Conservation (phyloP, 1,140 invertebrate species). For the Micrasema minimum region DNA sequence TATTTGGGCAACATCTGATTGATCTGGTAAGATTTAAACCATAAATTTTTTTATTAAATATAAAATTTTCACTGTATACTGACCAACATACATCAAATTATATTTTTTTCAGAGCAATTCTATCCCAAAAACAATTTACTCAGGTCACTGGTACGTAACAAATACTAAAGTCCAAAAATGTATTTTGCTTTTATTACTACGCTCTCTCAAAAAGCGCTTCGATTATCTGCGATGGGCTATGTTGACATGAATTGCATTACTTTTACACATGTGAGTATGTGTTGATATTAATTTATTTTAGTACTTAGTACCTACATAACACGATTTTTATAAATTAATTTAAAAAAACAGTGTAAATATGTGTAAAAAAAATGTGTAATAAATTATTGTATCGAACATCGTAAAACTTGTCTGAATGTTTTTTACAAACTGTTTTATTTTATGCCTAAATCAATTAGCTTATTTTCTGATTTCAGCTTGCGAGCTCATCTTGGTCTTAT, state of each 20-base stretch:
- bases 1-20: constrained; percentile 33
- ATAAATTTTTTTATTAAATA: not conserved
- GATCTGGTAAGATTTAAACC: constrained; percentile 15
- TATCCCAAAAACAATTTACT: constrained; percentile 56
- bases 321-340: too few species aligned
- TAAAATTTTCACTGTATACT: constrained; percentile 9
- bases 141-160: constrained; percentile 57
- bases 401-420: too few species aligned
- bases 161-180: constrained; percentile 56
- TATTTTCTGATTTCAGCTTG: constrained; percentile 59
- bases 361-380: too few species aligned
- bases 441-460: too few species aligned
- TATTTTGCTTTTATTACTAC: constrained; percentile 58
- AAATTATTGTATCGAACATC: too few species aligned
- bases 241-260: constrained; percentile 61
- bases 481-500: constrained; percentile 59
- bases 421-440: too few species aligned
- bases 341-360: too few species aligned
- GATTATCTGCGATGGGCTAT: constrained; percentile 59
- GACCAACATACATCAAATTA: too few species aligned
- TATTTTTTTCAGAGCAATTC: constrained; percentile 21
- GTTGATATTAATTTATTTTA: too few species aligned
- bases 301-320: too few species aligned
- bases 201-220: constrained; percentile 60
- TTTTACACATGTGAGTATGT: constrained; percentile 59